Conservation (phyloP, 2,797 vertebrate genomes). For the Lutjanus campechanus region DNA sequence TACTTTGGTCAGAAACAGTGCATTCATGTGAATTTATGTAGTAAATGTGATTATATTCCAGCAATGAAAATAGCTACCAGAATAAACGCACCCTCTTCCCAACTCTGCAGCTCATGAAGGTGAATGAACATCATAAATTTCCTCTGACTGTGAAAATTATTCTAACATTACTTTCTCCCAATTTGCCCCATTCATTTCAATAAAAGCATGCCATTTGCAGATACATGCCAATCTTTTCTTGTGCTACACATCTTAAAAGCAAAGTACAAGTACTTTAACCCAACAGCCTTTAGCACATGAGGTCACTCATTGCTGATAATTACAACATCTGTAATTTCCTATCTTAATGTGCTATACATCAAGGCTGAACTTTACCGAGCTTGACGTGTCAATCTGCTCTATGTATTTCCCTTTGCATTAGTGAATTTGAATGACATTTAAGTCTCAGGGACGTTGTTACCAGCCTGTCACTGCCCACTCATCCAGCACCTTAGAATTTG, state of each 20-base stretch:
- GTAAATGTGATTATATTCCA: conserved; percentile 52
- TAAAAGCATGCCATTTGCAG: conserved; percentile 80
- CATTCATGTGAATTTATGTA: conserved; percentile 46
- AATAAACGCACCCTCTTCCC: conserved; percentile 36
- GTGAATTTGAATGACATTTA: conserved; percentile 89
- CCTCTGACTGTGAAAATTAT: conserved; percentile 63
- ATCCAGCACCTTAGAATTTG: conserved; percentile 79
- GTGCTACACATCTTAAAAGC: conserved; percentile 75
- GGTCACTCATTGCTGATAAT: conserved; percentile 80
- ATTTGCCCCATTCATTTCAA: conserved; percentile 72
- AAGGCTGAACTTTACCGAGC: conserved; percentile 86
- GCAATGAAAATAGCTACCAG: conserved; percentile 49
- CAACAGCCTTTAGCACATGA: conserved; percentile 66
- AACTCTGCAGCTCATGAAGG: conserved; percentile 38
- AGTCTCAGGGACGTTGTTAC: conserved; percentile 82
- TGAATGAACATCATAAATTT: conserved; percentile 52
- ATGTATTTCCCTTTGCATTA: conserved; percentile 88
- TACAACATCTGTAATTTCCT: conserved; percentile 83
- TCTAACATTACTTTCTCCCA: conserved; percentile 71
- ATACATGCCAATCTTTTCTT: conserved; percentile 72
- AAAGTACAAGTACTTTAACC: conserved; percentile 79
- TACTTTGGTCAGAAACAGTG: conserved; percentile 35
- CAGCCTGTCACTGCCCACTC: conserved; percentile 85
- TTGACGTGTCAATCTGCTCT: conserved; percentile 81
- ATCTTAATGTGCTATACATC: conserved; percentile 85